Percentiles rank a stretch among this genome's conserved stretches.
These are phyloP conservation scores for Eurystomus gularis DNA, from an alignment of 2,113 vertebrate genomes.

Conservation along the genomic window DNA sequence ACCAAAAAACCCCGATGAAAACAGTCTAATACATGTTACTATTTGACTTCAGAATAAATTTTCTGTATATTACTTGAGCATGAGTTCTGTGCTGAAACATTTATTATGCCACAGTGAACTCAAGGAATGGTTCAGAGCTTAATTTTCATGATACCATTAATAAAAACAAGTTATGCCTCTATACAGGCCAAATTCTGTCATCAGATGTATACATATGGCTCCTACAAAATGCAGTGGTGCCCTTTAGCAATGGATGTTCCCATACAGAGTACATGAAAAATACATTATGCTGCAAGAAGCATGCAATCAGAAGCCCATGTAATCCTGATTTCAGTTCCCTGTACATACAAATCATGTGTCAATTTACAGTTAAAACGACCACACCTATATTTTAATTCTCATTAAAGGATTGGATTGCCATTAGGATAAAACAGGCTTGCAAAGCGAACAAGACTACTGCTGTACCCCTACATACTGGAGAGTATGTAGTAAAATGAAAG, in stretches of 20 bases:
- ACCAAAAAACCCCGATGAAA: not conserved
- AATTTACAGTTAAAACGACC: not conserved
- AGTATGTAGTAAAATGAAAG: not conserved
- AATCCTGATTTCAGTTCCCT: not conserved
- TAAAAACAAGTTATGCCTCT: not conserved
- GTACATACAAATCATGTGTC: not conserved
- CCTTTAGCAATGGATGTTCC: not conserved
- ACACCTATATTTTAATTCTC: not conserved
- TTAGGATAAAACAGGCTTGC: not conserved
- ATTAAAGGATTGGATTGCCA: not conserved
- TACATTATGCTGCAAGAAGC: constrained; percentile 31
- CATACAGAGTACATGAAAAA: not conserved
- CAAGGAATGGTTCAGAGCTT: not conserved
- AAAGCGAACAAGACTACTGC: not conserved
- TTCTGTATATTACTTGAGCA: not conserved
- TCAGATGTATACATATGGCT: not conserved
- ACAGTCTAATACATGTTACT: not conserved
- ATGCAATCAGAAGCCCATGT: constrained; percentile 13
- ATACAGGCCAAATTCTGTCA: not conserved
- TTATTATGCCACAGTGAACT: not conserved
- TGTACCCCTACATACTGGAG: not conserved
- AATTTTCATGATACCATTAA: not conserved
- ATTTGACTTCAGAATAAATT: not conserved
- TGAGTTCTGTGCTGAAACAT: not conserved
- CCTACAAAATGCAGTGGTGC: not conserved